phyloP scores from a whole-genome alignment of 1,140 invertebrate genomes.

The Mycetomoellerius zeteki region DNA sequence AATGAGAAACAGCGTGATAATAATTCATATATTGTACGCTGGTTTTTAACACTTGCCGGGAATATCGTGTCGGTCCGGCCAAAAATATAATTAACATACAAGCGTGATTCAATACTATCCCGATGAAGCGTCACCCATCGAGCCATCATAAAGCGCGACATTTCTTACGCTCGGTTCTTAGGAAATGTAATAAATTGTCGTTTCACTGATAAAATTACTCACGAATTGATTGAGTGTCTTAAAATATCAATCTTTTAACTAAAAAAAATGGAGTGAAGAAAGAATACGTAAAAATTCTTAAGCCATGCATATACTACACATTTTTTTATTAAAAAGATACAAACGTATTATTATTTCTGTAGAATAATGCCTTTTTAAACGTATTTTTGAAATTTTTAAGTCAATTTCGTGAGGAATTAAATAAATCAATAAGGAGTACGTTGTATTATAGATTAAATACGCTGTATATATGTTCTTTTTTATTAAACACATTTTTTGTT shows the following conservation, averaged over 20 bases:
- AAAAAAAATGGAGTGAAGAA: neutral
- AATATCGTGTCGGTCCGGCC: neutral
- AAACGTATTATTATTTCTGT: neutral
- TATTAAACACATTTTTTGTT: neutral
- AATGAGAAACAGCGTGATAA: neutral
- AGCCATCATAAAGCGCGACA: too few relatives aligned
- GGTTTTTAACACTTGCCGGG: neutral
- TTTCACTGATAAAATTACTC: neutral
- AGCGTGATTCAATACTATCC: too few relatives aligned
- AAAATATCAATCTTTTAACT: neutral
- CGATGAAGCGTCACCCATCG: too few relatives aligned
- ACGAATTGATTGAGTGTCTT: neutral
- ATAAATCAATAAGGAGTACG: neutral
- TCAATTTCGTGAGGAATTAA: neutral
- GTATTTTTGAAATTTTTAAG: neutral
- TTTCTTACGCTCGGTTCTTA: too few relatives aligned
- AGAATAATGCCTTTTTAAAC: neutral
- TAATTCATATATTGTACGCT: neutral
- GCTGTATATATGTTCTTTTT: neutral
- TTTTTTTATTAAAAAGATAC: neutral
- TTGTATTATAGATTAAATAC: neutral
- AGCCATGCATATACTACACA: neutral
- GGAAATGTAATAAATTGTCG: neutral
- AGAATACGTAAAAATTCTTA: neutral
- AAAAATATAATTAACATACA: neutral